A percentile compares a stretch with the other conserved stretches of the same genome.
Conservation (phyloP, 2,113 vertebrate species). For the Probosciger aterrimus region DNA sequence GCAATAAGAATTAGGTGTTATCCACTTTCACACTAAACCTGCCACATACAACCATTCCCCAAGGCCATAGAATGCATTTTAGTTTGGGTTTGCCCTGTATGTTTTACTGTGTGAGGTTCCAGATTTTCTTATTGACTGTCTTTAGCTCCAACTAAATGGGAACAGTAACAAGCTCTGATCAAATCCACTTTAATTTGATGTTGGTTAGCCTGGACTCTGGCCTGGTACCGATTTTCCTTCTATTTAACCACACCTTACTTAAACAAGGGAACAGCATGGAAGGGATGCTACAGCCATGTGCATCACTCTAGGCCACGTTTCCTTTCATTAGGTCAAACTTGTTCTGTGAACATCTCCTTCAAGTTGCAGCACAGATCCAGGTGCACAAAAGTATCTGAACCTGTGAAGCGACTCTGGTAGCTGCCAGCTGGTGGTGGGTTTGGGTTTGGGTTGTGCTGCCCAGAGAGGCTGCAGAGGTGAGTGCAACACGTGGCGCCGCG, state of each 20-base stretch:
- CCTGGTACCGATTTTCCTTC: slow-evolving; percentile 4
- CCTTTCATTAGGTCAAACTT: background rate
- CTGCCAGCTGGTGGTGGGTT: background rate
- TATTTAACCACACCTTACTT: background rate
- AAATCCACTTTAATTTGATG: background rate
- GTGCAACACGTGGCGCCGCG: slow-evolving; percentile 34
- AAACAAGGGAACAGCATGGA: background rate
- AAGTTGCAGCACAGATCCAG: background rate
- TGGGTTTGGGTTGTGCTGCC: slow-evolving; percentile 7
- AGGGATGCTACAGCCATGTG: background rate
- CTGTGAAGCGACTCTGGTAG: background rate
- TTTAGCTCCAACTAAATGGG: slow-evolving; percentile 28
- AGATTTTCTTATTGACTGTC: background rate
- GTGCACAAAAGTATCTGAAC: background rate
- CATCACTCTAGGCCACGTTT: background rate
- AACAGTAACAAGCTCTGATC: slow-evolving; percentile 13
- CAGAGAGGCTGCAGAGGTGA: slow-evolving; percentile 25
- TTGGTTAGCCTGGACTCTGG: slow-evolving; percentile 26
- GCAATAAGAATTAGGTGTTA: slow-evolving; percentile 59
- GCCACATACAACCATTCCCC: slow-evolving; percentile 30
- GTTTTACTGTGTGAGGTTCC: slow-evolving; percentile 22
- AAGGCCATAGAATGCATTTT: background rate
- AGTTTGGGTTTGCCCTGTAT: background rate
- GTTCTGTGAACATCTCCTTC: background rate
- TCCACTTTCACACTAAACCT: slow-evolving; percentile 40